These are phyloP conservation scores for Manis javanica DNA, from an alignment of 2,797 vertebrate species.

Conservation along the genomic window DNA sequence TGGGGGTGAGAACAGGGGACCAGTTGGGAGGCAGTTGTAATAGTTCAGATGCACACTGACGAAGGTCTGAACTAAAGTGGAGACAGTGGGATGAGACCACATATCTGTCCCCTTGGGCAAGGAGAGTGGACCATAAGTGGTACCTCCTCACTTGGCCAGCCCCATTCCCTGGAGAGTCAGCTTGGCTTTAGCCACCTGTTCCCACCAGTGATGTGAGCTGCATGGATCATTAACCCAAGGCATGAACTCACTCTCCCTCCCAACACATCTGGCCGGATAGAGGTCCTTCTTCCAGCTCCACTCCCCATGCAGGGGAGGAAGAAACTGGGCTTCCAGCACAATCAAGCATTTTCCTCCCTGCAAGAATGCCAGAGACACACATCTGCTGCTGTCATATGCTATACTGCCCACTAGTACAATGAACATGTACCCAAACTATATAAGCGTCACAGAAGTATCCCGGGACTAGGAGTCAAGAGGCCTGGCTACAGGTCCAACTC, in stretches of 20 bases:
- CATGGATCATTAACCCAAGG: constrained; percentile 72
- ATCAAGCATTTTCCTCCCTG: neutral
- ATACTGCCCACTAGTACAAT: neutral
- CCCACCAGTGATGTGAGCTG: constrained; percentile 46
- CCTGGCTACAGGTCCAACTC: neutral
- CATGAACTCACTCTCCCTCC: constrained; percentile 58
- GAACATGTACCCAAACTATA: neutral
- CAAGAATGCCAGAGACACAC: neutral
- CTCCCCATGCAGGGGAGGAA: neutral
- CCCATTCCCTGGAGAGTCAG: constrained; percentile 2
- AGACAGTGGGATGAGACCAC: neutral
- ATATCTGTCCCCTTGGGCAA: neutral
- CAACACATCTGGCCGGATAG: constrained; percentile 36
- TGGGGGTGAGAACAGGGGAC: neutral
- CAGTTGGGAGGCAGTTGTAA: neutral
- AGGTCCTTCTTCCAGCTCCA: constrained; percentile 34
- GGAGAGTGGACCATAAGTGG: neutral
- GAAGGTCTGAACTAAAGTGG: neutral
- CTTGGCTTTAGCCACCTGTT: constrained; percentile 66
- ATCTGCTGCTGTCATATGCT: neutral
- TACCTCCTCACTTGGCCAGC: neutral
- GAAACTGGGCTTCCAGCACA: constrained; percentile 13
- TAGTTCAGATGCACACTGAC: neutral
- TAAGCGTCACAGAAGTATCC: neutral
- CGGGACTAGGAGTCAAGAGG: neutral